Evolutionary conservation across 2,888 invertebrate genomes (phyloP), one percentile per base, ranked within the genome.

Genomic region (Megalurothrips usitatus): DNA sequence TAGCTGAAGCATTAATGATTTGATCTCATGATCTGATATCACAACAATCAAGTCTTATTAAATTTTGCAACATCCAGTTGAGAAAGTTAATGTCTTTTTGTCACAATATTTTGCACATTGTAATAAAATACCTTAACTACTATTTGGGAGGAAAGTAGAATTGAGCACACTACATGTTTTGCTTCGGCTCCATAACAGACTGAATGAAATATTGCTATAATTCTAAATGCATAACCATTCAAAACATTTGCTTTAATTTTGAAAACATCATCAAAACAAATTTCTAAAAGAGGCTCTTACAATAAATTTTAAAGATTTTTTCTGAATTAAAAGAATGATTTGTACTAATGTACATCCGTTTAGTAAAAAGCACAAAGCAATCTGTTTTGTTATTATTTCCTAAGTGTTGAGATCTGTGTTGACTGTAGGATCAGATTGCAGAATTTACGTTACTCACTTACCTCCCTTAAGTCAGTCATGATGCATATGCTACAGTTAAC

Each of bases 11-110:
- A 75, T 75, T 26, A 75, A 75, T 75, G 26, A 26, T 58, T 26
- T 75, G 68, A 75, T 75, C 68, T 75, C 23, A 75, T 75, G 68
- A 75, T 75, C 68, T 75, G 68, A 75, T 75, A 75, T 75, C 68
- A 75, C 68, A 75, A 75, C 68, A 75, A 75, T 75, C 68, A 75
- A 75, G 68, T 75, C 68, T 75, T 75, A 75, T 75, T 8, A 75
- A 75, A 75, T 75, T 75, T 75, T 75, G 68, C 68, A 75, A 75
- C 68, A 75, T 26, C 68, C 68, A 75, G 68, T 75, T 75, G 68
- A 75, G 68, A 75, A 75, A 75, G 68, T 75, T 75, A 75, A 75
- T 75, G 68, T 75, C 68, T 75, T 75, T 75, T 26, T 75, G 68
- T 75, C 68, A 75, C 68, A 75, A 75, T 26, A 75, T n/a, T 75